Evolutionary conservation across 2,797 vertebrate species (phyloP), one percentile per base, ranked within the genome.

Genomic region (Hipposideros larvatus): DNA sequence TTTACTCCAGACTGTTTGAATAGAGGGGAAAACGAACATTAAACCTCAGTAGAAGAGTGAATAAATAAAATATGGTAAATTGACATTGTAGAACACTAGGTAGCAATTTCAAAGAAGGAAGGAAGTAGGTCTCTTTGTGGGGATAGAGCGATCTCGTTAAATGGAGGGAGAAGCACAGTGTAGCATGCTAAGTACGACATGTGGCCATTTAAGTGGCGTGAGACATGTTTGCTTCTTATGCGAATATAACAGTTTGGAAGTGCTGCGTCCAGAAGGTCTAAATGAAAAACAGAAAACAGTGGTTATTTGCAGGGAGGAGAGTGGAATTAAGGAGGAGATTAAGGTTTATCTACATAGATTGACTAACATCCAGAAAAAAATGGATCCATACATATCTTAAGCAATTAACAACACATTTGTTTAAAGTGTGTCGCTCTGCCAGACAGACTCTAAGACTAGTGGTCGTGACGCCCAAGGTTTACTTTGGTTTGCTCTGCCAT

Each of bases 21-120:
- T 59, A 34, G 24, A 46, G 18, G 24, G 48, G 22, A 24, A 31
- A 16, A 31, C 34, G 37, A 88, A 95, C 77, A 96, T 74, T 82
- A 96, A 96, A 88, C 75, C 59, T 94, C 43, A 13, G 18, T 31
- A 34, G 46, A 80, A 88, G 28, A 73, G 65, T 31, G 55, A 90
- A 80, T 89, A 82, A 86, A 66, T 87, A 94, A 92, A 97, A 95
- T 55, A 55, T 37, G 31, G 46, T 53, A 82, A 59, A 7, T 70
- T 70, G 53, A 43, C 26, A 26, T 80, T n/a, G 37, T 61, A 83
- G 55, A 83, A 48, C 37, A 68, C 83, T 13, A 0, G 78, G 46
- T 65, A 71, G 41, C 46, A 22, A 1, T 88, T 95, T 87, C 73
- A 73, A 57, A 90, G 80, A 61, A 68, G 18, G 73, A 74, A 87